Percentiles rank a stretch among this genome's conserved stretches.
Conservation (phyloP, 1,140 invertebrate genomes). For the Goniozus legneri region DNA sequence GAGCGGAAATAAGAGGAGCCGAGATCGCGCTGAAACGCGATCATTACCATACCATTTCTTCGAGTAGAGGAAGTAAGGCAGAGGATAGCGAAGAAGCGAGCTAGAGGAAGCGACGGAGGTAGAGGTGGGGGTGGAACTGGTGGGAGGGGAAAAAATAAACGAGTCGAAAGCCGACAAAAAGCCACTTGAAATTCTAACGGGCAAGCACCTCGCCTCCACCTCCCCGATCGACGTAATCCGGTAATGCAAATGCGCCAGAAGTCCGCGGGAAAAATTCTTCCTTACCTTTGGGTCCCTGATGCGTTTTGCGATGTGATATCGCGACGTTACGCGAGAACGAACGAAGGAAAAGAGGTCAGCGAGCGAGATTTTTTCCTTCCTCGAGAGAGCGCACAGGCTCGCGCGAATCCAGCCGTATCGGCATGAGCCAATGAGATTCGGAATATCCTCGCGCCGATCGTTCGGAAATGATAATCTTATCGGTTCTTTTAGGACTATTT, state of each 20-base stretch:
- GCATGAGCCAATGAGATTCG: not conserved
- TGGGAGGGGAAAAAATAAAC: conserved; percentile 10
- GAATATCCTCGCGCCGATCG: not conserved
- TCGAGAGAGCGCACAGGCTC: not conserved
- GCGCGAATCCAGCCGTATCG: not conserved
- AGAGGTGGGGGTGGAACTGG: conserved; percentile 1
- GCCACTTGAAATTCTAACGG: conserved; percentile 6
- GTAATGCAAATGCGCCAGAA: conserved; percentile 21
- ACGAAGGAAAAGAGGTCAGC: not conserved
- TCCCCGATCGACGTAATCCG: conserved; percentile 19
- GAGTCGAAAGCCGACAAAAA: conserved; percentile 10
- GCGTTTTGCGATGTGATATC: not conserved
- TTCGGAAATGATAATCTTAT: too few species aligned
- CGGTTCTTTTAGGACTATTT: too few species aligned
- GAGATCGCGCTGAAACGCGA: conserved; percentile 1
- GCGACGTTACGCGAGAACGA: not conserved
- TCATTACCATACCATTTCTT: conserved; percentile 18
- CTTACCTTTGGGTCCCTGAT: not conserved
- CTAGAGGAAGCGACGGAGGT: conserved; percentile 5
- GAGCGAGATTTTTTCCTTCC: not conserved
- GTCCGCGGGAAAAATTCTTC: conserved; percentile 14
- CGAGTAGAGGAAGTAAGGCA: not conserved
- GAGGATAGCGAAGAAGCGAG: not conserved
- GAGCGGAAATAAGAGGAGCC: not conserved
- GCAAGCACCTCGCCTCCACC: conserved; percentile 12